These are phyloP conservation scores for Oryzaephilus surinamensis DNA, from an alignment of 1,140 invertebrate species.

Conservation along the genomic window DNA sequence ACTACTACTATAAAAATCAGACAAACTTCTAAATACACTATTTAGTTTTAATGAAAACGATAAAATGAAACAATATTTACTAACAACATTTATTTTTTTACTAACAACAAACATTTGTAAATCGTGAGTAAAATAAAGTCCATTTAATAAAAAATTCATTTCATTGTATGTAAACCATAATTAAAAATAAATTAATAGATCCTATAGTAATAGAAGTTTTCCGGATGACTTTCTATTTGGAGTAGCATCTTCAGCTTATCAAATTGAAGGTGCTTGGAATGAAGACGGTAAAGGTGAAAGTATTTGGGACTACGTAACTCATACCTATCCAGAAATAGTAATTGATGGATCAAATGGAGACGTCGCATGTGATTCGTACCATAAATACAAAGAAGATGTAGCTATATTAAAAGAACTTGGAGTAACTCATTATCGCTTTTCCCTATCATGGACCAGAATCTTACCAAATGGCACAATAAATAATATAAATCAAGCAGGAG, in stretches of 20 bases:
- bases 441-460: conserved; percentile 45
- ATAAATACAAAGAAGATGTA: conserved; percentile 45
- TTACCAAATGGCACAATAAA: background rate
- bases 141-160: too few species aligned
- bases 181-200: too few species aligned
- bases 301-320: conserved; percentile 48
- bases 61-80: too few species aligned
- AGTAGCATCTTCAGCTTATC: conserved; percentile 28
- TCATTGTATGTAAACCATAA: too few species aligned
- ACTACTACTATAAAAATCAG: too few species aligned
- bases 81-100: too few species aligned
- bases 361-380: conserved; percentile 46
- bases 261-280: conserved; percentile 36
- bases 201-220: too few species aligned
- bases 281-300: conserved; percentile 37
- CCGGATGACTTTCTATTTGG: conserved; percentile 37
- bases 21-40: too few species aligned
- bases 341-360: conserved; percentile 42
- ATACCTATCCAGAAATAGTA: conserved; percentile 41
- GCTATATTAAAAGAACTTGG: conserved; percentile 36
- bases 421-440: conserved; percentile 43
- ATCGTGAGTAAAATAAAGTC: too few species aligned
- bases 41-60: too few species aligned
- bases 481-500: conserved; percentile 36
- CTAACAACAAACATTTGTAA: too few species aligned